Conservation (phyloP, 37 sponge, comb jelly and placozoan species). For the Cladorhizidae sp. region DNA sequence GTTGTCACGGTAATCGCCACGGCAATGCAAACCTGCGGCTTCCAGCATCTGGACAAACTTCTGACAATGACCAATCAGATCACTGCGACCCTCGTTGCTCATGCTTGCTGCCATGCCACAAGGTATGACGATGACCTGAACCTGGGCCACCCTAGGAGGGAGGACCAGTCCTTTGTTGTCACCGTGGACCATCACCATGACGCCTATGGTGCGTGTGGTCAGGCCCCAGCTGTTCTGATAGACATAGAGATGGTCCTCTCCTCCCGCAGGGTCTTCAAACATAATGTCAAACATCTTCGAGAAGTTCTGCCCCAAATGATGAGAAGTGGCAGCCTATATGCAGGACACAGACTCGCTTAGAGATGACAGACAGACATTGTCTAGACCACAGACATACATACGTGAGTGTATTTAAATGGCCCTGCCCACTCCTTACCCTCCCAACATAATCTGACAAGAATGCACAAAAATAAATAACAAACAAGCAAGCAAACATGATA, state of each 20-base stretch:
- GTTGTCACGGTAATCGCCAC: slow-evolving; percentile 88
- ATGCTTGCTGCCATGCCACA: slow-evolving; percentile 87
- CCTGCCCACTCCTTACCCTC: too few relatives aligned
- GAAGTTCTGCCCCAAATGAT: slow-evolving; percentile 99
- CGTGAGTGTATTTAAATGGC: too few relatives aligned
- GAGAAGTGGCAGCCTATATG: slow-evolving; percentile 95
- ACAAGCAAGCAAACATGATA: too few relatives aligned
- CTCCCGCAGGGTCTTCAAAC: slow-evolving; percentile 82
- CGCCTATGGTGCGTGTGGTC: slow-evolving; percentile 95
- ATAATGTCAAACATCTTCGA: slow-evolving; percentile 96
- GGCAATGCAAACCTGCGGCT: slow-evolving; percentile 65
- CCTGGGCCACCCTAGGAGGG: slow-evolving; percentile 79
- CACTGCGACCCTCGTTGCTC: slow-evolving; percentile 41
- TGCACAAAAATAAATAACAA: too few relatives aligned
- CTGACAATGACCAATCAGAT: slow-evolving; percentile 64
- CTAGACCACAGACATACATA: too few relatives aligned
- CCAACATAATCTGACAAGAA: too few relatives aligned
- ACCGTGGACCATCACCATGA: slow-evolving; percentile 95
- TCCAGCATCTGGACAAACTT: slow-evolving; percentile 40
- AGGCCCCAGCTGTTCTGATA: slow-evolving; percentile 99
- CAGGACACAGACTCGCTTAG: too few relatives aligned
- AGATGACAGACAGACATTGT: background rate
- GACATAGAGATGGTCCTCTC: slow-evolving; percentile 72
- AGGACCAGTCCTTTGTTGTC: slow-evolving; percentile 95
- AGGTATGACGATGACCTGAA: slow-evolving; percentile 84